These are phyloP conservation scores for Diachasmimorpha longicaudata DNA, from an alignment of 1,140 invertebrate genomes.

Conservation along the genomic window DNA sequence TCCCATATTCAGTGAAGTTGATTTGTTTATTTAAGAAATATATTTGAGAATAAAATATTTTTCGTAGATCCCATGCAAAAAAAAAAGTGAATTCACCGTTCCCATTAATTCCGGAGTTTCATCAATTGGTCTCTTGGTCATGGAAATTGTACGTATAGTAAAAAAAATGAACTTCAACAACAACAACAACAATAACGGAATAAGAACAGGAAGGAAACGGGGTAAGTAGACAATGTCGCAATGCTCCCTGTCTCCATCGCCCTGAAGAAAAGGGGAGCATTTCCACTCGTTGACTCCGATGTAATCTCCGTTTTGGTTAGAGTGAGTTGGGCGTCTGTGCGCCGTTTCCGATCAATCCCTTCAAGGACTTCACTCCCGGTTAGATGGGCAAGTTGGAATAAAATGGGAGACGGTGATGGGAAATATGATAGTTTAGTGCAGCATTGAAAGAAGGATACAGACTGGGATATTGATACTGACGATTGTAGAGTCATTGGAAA, in stretches of 20 bases:
- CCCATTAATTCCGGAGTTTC: too few relatives aligned
- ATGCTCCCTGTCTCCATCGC: neutral
- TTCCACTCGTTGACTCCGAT: constrained; percentile 12
- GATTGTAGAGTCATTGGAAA: too few relatives aligned
- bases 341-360: constrained; percentile 36
- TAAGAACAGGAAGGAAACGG: neutral
- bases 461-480: neutral
- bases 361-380: constrained; percentile 32
- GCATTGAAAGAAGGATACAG: constrained; percentile 1
- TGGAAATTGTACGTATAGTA: neutral
- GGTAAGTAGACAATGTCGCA: neutral
- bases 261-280: neutral
- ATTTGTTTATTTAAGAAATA: too few relatives aligned
- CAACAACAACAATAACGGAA: neutral
- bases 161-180: neutral
- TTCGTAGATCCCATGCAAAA: too few relatives aligned
- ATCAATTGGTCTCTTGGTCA: neutral
- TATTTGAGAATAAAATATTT: too few relatives aligned
- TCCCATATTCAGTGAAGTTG: too few relatives aligned
- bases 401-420: constrained; percentile 25
- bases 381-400: constrained; percentile 27
- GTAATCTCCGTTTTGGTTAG: constrained; percentile 29
- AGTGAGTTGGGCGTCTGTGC: constrained; percentile 17
- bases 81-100: too few relatives aligned
- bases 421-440: neutral